A percentile compares a stretch with the other conserved stretches of the same genome.
Conservation (phyloP, 2,797 vertebrate species). For the Clarias platycephalus region DNA sequence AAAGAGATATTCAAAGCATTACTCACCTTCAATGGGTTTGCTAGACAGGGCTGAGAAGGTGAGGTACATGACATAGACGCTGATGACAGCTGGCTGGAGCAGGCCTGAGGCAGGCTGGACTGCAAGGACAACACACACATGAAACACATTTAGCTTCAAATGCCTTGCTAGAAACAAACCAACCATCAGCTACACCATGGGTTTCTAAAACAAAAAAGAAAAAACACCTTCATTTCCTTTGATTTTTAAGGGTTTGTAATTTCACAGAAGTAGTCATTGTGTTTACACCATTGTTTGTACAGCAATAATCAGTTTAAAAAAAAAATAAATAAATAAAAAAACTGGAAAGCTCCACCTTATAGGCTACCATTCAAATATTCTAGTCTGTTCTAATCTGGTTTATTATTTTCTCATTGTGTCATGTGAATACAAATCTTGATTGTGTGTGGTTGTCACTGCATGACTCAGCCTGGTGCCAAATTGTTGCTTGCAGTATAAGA, state of each 20-base stretch:
- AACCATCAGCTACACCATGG: neutral
- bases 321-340: too few relatives aligned
- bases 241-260: neutral
- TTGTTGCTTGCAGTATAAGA: neutral
- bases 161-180: neutral
- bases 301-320: neutral
- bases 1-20: neutral
- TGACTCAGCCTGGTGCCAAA: neutral
- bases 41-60: slow-evolving; percentile 95
- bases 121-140: slow-evolving; percentile 60
- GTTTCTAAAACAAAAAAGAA: neutral
- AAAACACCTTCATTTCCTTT: neutral
- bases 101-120: slow-evolving; percentile 92
- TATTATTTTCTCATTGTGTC: neutral
- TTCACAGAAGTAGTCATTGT: neutral
- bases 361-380: neutral
- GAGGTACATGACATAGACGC: slow-evolving; percentile 95
- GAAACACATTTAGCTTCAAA: slow-evolving; percentile 19
- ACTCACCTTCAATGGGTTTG: slow-evolving; percentile 91
- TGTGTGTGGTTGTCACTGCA: neutral
- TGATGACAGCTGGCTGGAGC: slow-evolving; percentile 92
- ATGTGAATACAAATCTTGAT: neutral
- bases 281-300: neutral
- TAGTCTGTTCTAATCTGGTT: too few relatives aligned
- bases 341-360: neutral